These are phyloP conservation scores for Heliothis peltigera DNA, from an alignment of 2,888 invertebrate genomes.

Conservation along the genomic window DNA sequence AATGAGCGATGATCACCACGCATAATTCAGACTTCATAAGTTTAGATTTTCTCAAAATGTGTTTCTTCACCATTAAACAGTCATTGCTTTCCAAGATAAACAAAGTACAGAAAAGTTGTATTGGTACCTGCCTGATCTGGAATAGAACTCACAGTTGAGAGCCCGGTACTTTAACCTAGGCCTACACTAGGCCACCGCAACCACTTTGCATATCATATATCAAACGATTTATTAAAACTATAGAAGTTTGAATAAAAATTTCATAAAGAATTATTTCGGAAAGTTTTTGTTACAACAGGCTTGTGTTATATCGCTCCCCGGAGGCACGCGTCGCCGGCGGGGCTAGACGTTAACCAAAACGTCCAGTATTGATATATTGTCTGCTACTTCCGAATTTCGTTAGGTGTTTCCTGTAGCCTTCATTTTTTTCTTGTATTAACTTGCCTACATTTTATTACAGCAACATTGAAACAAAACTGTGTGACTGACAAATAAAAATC, in stretches of 20 bases:
- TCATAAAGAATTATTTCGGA: conserved; percentile 26
- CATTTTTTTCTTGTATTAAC: not conserved
- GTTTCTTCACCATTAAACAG: too few relatives aligned
- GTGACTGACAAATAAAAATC: too few relatives aligned
- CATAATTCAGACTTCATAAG: too few relatives aligned
- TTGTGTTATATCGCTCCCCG: conserved; percentile 30
- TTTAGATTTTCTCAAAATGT: too few relatives aligned
- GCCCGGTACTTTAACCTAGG: too few relatives aligned
- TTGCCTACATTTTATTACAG: not conserved
- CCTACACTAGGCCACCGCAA: too few relatives aligned
- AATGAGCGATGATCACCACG: too few relatives aligned
- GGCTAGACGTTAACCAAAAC: conserved; percentile 53
- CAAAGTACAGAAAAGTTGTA: too few relatives aligned
- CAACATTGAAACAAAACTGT: too few relatives aligned
- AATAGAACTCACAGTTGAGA: too few relatives aligned
- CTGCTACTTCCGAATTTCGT: conserved; percentile 31
- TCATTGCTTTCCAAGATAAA: too few relatives aligned
- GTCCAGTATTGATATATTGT: conserved; percentile 59
- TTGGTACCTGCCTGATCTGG: too few relatives aligned
- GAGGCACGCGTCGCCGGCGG: conserved; percentile 43
- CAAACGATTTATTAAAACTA: not conserved
- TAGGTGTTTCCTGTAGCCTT: not conserved
- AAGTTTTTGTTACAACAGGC: conserved; percentile 19
- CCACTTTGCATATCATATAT: not conserved
- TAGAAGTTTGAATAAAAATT: conserved; percentile 11